phyloP scores from a whole-genome alignment of 2,888 invertebrate genomes.

The Ennomos fuscantarius region DNA sequence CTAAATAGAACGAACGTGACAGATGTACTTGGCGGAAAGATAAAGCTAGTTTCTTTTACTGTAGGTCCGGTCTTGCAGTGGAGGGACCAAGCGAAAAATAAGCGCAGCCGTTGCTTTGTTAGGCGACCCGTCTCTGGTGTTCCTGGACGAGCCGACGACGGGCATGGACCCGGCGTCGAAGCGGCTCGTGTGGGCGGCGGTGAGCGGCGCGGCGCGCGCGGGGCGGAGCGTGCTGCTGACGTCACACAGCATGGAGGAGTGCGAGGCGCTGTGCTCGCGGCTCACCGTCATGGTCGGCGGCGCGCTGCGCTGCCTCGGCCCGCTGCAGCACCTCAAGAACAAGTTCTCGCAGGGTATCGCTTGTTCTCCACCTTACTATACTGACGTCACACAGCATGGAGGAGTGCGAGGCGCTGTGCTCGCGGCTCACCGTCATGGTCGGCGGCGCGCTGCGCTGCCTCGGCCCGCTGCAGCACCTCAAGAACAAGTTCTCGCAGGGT shows the following conservation, averaged over 20 bases:
- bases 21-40: too few species aligned
- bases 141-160: slow-evolving; percentile 88
- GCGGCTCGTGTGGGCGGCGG: slow-evolving; percentile 91
- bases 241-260: slow-evolving; percentile 90
- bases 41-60: background rate
- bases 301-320: slow-evolving; percentile 88
- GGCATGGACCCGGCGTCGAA: slow-evolving; percentile 94
- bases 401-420: slow-evolving; percentile 93
- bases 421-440: slow-evolving; percentile 89
- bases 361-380: slow-evolving; percentile 51
- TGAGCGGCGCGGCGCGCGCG: slow-evolving; percentile 83
- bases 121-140: slow-evolving; percentile 88
- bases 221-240: slow-evolving; percentile 90
- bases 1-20: too few species aligned
- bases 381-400: slow-evolving; percentile 88
- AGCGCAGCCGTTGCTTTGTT: slow-evolving; percentile 89
- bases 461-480: slow-evolving; percentile 88
- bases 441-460: slow-evolving; percentile 89
- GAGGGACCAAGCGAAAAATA: slow-evolving; percentile 91
- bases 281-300: slow-evolving; percentile 93
- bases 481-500: slow-evolving; percentile 85
- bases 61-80: slow-evolving; percentile 86
- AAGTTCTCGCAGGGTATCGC: slow-evolving; percentile 86
- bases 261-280: slow-evolving; percentile 92
- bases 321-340: slow-evolving; percentile 86